Evolutionary conservation across 2,797 vertebrate species (phyloP).

Genomic region (Sternarchorhynchus goeldii): DNA sequence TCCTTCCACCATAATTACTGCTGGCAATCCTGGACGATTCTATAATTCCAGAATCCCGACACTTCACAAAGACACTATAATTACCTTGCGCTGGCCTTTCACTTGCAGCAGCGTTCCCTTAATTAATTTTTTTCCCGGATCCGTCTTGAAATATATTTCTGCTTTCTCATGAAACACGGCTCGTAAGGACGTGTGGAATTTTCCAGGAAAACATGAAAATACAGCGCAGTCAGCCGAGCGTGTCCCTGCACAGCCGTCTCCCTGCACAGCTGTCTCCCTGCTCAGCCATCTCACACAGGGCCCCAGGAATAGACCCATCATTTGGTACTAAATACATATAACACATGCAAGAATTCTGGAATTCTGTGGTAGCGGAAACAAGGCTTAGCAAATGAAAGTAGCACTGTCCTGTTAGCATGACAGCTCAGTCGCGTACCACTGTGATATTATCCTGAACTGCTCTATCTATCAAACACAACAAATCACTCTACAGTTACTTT

Average conservation of each 20-base stretch:
- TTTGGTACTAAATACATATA: constrained; percentile 68
- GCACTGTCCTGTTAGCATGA: neutral
- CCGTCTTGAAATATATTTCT: constrained; percentile 68
- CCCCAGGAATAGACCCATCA: constrained; percentile 65
- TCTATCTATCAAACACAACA: neutral
- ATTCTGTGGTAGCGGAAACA: constrained; percentile 40
- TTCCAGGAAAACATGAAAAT: constrained; percentile 90
- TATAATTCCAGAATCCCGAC: constrained; percentile 80
- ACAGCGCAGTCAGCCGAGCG: constrained; percentile 64
- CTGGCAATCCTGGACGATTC: constrained; percentile 74
- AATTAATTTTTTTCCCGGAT: constrained; percentile 75
- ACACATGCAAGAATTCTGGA: constrained; percentile 64
- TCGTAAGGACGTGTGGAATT: constrained; percentile 87
- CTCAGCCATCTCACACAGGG: constrained; percentile 54
- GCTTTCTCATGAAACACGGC: constrained; percentile 64
- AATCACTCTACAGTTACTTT: neutral
- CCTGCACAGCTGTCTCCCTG: neutral
- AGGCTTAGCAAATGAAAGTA: constrained; percentile 3
- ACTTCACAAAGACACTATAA: constrained; percentile 84
- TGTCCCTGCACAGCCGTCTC: neutral
- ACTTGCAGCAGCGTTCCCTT: constrained; percentile 75
- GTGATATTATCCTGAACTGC: neutral
- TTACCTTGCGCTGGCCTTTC: constrained; percentile 76
- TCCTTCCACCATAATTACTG: constrained; percentile 71
- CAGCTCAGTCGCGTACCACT: neutral